These are phyloP conservation scores for Meganola albula DNA, from an alignment of 2,888 invertebrate species.

Conservation along the genomic window DNA sequence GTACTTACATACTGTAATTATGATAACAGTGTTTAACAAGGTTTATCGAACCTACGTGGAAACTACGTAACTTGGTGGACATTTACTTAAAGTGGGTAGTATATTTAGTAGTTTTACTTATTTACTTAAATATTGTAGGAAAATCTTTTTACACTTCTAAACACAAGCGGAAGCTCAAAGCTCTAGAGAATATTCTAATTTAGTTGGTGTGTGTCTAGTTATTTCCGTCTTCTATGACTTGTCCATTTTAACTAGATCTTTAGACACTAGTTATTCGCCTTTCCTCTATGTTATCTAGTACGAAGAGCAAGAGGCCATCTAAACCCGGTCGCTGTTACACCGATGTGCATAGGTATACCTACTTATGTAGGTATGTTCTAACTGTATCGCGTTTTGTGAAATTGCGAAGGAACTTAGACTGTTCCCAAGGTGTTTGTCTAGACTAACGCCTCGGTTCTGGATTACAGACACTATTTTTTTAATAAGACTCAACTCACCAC, in stretches of 20 bases:
- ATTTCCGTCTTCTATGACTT: constrained; percentile 55
- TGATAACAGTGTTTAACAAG: too few species aligned
- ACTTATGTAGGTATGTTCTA: constrained; percentile 49
- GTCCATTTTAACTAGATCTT: constrained; percentile 46
- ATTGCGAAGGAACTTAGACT: constrained; percentile 62
- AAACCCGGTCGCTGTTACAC: constrained; percentile 41
- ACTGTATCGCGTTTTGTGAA: constrained; percentile 65
- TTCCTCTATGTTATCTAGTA: constrained; percentile 6
- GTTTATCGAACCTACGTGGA: too few species aligned
- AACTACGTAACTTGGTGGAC: too few species aligned
- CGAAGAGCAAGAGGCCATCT: background rate
- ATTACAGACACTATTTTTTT: too few species aligned
- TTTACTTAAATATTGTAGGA: background rate
- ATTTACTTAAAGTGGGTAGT: too few species aligned
- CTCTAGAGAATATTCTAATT: constrained; percentile 67
- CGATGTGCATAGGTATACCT: constrained; percentile 35
- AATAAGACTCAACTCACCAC: too few species aligned
- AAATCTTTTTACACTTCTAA: constrained; percentile 28
- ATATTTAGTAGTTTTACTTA: too few species aligned
- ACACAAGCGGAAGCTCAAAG: constrained; percentile 51
- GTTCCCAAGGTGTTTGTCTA: constrained; percentile 53
- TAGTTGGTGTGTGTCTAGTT: constrained; percentile 64
- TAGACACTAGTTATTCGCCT: constrained; percentile 27
- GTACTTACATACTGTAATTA: too few species aligned
- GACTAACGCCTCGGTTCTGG: constrained; percentile 66